Evolutionary conservation across 2,113 vertebrate genomes (phyloP).

Genomic region (Probosciger aterrimus): DNA sequence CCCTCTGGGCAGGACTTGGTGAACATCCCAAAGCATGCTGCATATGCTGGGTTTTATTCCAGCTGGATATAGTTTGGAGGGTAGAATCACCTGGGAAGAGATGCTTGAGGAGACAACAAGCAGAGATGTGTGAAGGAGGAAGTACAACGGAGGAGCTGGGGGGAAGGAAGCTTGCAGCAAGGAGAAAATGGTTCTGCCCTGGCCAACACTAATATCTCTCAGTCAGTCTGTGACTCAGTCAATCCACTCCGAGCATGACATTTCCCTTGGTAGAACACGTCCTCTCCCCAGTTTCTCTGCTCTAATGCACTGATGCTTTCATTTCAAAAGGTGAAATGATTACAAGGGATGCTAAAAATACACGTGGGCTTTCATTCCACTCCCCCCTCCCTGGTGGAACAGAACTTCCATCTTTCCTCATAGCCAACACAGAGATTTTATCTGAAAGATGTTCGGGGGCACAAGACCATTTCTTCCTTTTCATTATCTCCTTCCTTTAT

Average conservation of each 20-base stretch:
- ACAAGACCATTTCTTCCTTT: not conserved
- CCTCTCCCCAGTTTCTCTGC: not conserved
- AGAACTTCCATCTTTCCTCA: not conserved
- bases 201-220: not conserved
- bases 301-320: slow-evolving; percentile 35
- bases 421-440: not conserved
- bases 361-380: not conserved
- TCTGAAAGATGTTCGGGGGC: not conserved
- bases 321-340: slow-evolving; percentile 52
- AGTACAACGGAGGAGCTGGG: not conserved
- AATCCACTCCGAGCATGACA: not conserved
- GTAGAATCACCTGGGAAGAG: not conserved
- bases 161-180: not conserved
- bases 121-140: not conserved
- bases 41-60: not conserved
- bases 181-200: not conserved
- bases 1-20: not conserved
- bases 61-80: not conserved
- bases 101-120: not conserved
- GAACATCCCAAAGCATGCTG: not conserved
- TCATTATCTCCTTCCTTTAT: not conserved
- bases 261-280: slow-evolving; percentile 26
- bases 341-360: slow-evolving; percentile 54
- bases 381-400: not conserved
- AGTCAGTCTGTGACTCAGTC: not conserved